Evolutionary conservation across 2,113 vertebrate genomes (phyloP).

Genomic region (Corvus moneduloides): DNA sequence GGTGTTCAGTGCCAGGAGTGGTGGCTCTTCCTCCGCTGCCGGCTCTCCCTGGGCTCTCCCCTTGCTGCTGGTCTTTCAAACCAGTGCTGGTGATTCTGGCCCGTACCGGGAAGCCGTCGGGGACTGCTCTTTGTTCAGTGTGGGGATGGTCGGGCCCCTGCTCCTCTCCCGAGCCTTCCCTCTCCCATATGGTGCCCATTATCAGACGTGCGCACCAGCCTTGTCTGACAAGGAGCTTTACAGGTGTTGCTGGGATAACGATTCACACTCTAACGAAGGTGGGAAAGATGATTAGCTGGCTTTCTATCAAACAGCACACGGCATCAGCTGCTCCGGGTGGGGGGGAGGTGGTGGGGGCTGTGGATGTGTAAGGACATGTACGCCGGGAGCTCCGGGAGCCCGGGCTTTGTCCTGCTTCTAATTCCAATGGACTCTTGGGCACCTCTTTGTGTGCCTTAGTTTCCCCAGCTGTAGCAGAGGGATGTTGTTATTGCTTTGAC

Average conservation of each 20-base stretch:
- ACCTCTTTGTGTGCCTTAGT: slow-evolving; percentile 28
- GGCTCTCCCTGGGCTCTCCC: fast-evolving
- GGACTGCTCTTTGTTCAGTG: not conserved
- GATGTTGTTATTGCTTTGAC: not conserved
- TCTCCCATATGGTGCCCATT: slow-evolving; percentile 59
- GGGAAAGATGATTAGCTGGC: slow-evolving; percentile 62
- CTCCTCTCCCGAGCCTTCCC: not conserved
- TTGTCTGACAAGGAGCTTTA: slow-evolving; percentile 35
- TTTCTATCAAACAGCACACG: not conserved
- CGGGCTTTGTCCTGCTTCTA: not conserved
- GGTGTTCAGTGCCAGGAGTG: fast-evolving
- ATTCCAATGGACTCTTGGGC: slow-evolving; percentile 17
- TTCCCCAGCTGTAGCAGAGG: slow-evolving; percentile 1
- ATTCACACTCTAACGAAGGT: slow-evolving; percentile 52
- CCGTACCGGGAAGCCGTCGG: fast-evolving
- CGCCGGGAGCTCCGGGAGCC: not conserved
- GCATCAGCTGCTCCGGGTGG: slow-evolving; percentile 38
- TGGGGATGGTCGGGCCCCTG: not conserved
- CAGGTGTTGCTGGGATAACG: slow-evolving; percentile 63
- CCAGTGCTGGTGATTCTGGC: fast-evolving
- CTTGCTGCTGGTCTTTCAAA: no score
- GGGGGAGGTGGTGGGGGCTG: not conserved
- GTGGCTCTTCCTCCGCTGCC: fast-evolving
- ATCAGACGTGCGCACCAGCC: not conserved
- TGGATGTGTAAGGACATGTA: slow-evolving; percentile 31